A percentile compares a stretch with the other conserved stretches of the same genome.
phyloP scores from a whole-genome alignment of 2,797 vertebrate genomes.

The Pseudopleuronectes americanus region DNA sequence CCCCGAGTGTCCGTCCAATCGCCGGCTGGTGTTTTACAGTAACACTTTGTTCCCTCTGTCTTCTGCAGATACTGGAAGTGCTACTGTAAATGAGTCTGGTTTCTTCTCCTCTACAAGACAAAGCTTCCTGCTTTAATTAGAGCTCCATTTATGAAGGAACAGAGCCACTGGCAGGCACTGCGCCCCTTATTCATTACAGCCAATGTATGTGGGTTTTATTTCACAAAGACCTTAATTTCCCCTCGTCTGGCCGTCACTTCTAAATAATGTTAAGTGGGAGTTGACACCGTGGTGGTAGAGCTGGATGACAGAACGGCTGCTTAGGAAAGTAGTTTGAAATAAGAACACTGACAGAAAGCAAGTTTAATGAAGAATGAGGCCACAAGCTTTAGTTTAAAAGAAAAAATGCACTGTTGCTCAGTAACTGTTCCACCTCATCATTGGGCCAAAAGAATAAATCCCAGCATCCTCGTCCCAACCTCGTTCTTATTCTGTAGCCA shows the following conservation, averaged over 20 bases:
- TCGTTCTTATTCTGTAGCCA: too few relatives aligned
- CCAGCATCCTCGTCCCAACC: too few relatives aligned
- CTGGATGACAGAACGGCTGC: constrained; percentile 45
- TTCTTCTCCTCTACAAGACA: constrained; percentile 66
- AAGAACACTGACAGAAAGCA: constrained; percentile 18
- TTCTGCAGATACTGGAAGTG: constrained; percentile 63
- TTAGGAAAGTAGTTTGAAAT: constrained; percentile 40
- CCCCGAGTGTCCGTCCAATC: constrained; percentile 63
- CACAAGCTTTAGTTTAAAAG: not conserved
- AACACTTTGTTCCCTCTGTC: constrained; percentile 71
- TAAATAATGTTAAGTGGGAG: constrained; percentile 57
- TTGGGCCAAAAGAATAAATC: too few relatives aligned
- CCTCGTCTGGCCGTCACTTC: constrained; percentile 44
- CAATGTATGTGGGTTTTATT: constrained; percentile 59
- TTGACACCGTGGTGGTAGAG: constrained; percentile 35
- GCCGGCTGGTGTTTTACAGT: constrained; percentile 58
- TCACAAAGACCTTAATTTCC: constrained; percentile 61
- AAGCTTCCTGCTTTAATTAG: constrained; percentile 77
- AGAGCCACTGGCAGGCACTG: constrained; percentile 66
- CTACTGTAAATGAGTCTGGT: constrained; percentile 72
- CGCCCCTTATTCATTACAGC: constrained; percentile 60
- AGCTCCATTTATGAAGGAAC: constrained; percentile 59
- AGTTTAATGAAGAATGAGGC: constrained; percentile 21
- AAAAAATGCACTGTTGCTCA: too few relatives aligned
- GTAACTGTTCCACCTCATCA: too few relatives aligned